These are phyloP conservation scores for Schizothorax lantsangensis DNA, from an alignment of 2,797 vertebrate species.

Conservation along the genomic window DNA sequence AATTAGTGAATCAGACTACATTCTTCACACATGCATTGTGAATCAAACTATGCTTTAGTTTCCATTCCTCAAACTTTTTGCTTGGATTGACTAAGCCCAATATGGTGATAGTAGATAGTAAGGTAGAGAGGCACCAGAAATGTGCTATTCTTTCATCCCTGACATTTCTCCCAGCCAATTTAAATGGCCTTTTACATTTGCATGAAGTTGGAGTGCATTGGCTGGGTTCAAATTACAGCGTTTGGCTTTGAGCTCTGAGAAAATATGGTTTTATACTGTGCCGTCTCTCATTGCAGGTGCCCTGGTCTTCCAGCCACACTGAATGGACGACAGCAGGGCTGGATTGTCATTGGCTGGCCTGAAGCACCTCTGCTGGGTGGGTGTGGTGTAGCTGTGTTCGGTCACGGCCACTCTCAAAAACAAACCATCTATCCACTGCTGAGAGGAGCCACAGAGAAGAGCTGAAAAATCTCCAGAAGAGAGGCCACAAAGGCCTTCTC, in stretches of 20 bases:
- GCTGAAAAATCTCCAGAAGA: neutral
- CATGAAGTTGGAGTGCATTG: neutral
- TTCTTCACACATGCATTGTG: neutral
- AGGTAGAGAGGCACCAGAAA: neutral
- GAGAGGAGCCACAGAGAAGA: slow-evolving; percentile 31
- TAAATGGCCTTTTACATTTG: neutral
- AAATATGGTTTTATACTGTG: slow-evolving; percentile 35
- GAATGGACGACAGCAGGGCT: slow-evolving; percentile 37
- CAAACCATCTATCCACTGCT: slow-evolving; percentile 38
- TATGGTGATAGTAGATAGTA: neutral
- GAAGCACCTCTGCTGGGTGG: slow-evolving; percentile 26
- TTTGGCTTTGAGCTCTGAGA: slow-evolving; percentile 14
- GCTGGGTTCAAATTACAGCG: slow-evolving; percentile 17
- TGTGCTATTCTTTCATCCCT: neutral
- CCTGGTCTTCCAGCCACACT: slow-evolving; percentile 25
- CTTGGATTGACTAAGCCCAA: neutral
- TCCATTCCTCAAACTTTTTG: neutral
- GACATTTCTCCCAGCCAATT: neutral
- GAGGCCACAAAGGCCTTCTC: slow-evolving; percentile 21
- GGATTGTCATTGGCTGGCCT: slow-evolving; percentile 42
- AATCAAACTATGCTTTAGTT: neutral
- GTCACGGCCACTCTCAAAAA: slow-evolving; percentile 38
- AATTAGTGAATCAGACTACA: neutral
- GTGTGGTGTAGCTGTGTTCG: slow-evolving; percentile 31
- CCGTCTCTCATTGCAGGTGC: slow-evolving; percentile 49